phyloP scores from a whole-genome alignment of 1,140 invertebrate species.

The Ips nitidus region DNA sequence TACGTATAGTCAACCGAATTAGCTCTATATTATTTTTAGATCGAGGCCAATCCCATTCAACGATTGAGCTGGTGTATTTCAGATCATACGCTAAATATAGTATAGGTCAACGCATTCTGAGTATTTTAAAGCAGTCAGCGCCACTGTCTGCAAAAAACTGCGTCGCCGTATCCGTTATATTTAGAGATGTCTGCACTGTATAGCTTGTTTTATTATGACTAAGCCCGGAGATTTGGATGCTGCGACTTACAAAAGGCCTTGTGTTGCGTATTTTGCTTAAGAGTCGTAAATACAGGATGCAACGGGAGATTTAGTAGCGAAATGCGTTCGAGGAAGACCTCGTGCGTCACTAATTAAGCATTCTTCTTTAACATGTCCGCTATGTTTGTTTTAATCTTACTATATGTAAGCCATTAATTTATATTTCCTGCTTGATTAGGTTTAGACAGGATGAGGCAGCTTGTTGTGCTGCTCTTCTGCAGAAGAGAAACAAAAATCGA shows the following conservation, averaged over 20 bases:
- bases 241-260: neutral
- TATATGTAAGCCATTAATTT: too few species aligned
- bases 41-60: conserved; percentile 16
- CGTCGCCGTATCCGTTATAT: conserved; percentile 11
- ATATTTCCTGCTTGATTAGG: too few species aligned
- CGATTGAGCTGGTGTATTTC: conserved; percentile 3
- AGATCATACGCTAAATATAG: conserved; percentile 7
- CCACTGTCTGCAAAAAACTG: conserved; percentile 15
- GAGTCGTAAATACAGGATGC: too few species aligned
- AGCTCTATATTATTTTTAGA: conserved; percentile 4
- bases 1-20: neutral
- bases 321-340: too few species aligned
- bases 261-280: too few species aligned
- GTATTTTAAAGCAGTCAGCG: conserved; percentile 9
- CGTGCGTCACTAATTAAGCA: too few species aligned
- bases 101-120: conserved; percentile 14
- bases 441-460: too few species aligned
- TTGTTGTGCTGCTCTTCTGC: too few species aligned
- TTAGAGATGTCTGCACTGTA: conserved; percentile 7
- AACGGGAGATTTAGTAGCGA: too few species aligned
- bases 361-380: too few species aligned
- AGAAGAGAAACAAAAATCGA: neutral
- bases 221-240: neutral
- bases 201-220: neutral
- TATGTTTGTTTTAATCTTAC: too few species aligned